phyloP scores from a whole-genome alignment of 2,888 invertebrate species.

The Poecilobothrus nobilitatus region DNA sequence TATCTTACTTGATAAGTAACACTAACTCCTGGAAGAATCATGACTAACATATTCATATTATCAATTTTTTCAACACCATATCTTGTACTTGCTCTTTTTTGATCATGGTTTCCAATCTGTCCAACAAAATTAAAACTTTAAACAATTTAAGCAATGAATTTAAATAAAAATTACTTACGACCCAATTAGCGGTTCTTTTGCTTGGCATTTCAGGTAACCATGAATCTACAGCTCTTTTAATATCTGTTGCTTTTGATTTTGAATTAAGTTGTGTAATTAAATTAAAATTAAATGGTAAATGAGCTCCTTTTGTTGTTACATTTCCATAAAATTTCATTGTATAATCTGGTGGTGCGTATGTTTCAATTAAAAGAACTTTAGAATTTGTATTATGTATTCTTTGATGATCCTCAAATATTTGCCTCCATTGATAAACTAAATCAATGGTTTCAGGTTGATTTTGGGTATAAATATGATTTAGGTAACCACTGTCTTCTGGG shows the following conservation, averaged over 20 bases:
- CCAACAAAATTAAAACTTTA: slow-evolving; percentile 34
- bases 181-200: slow-evolving; percentile 53
- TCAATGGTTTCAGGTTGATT: slow-evolving; percentile 52
- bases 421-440: slow-evolving; percentile 50
- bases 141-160: background rate
- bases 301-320: slow-evolving; percentile 44
- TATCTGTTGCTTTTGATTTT: slow-evolving; percentile 47
- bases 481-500: slow-evolving; percentile 49
- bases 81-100: slow-evolving; percentile 51
- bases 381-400: slow-evolving; percentile 32
- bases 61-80: slow-evolving; percentile 58
- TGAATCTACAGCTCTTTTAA: slow-evolving; percentile 46
- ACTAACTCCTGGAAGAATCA: slow-evolving; percentile 53
- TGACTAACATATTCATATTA: slow-evolving; percentile 62
- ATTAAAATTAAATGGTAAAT: slow-evolving; percentile 60
- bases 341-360: slow-evolving; percentile 47
- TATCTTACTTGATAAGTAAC: slow-evolving; percentile 56
- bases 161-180: slow-evolving; percentile 43
- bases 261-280: slow-evolving; percentile 46
- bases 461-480: slow-evolving; percentile 54
- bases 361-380: slow-evolving; percentile 54
- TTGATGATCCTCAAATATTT: slow-evolving; percentile 46
- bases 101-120: slow-evolving; percentile 63
- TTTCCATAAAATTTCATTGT: slow-evolving; percentile 53
- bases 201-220: slow-evolving; percentile 53